phyloP scores from a whole-genome alignment of 2,888 invertebrate species.

The Oscheius sp. region DNA sequence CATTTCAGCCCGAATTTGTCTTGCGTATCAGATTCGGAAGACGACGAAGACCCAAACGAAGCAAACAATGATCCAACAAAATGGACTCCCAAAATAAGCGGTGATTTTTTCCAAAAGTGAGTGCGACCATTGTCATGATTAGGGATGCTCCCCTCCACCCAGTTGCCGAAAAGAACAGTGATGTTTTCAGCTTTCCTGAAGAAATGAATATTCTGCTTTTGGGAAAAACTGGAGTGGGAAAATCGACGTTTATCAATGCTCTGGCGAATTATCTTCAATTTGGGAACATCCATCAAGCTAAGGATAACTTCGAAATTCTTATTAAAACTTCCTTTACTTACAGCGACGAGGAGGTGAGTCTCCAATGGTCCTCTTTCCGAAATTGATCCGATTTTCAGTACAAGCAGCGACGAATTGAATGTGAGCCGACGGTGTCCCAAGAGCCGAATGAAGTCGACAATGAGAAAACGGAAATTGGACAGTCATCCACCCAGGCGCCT shows the following conservation, averaged over 20 bases:
- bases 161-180: background rate
- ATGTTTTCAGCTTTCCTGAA: background rate
- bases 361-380: background rate
- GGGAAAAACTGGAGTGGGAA: slow-evolving; percentile 35
- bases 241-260: slow-evolving; percentile 33
- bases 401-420: background rate
- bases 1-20: no score
- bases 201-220: slow-evolving; percentile 24
- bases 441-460: background rate
- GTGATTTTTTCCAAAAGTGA: background rate
- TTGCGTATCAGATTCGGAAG: background rate
- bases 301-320: slow-evolving; percentile 3
- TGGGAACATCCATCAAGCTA: slow-evolving; percentile 7
- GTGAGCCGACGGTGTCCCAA: slow-evolving; percentile 25
- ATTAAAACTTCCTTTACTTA: slow-evolving; percentile 20
- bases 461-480: slow-evolving; percentile 9
- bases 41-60: background rate
- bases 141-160: no score
- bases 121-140: background rate
- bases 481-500: slow-evolving; percentile 22
- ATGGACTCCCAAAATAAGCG: slow-evolving; percentile 10
- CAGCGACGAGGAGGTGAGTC: slow-evolving; percentile 9
- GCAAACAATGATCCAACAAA: slow-evolving; percentile 1
- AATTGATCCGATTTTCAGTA: background rate
- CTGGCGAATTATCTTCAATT: slow-evolving; percentile 24